Evolutionary conservation across 2,888 invertebrate species (phyloP), one percentile per base, ranked within the genome.

Genomic region (Caenorhabditis drosophilae): DNA sequence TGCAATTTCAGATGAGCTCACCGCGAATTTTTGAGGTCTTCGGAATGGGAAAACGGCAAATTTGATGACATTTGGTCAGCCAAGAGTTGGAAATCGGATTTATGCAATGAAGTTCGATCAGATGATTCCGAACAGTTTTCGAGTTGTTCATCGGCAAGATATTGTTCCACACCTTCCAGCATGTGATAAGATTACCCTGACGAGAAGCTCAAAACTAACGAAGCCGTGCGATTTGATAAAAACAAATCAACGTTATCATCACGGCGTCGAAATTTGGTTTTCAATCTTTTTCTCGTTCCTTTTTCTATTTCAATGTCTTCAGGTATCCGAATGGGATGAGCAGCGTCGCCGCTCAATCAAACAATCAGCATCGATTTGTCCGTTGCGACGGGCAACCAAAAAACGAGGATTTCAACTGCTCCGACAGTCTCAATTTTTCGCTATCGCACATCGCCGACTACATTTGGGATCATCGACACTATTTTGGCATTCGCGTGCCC

Each of bases 131-230:
- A 42, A 42, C 15, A 45, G 45, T 45, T 45, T 31, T 12, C 27
- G 45, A 16, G 20, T 45, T 45, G 45, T 45, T 2, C n/a, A 45
- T 31, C 27, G 45, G 2, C 18, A 16, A 11, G 45, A 45, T 18
- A n/a, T 45, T 25, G 45, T 45, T 27, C 45, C 45, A 45, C 45
- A 45, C 20, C 18, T 45, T 45, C 45, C 45, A n/a, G 12, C 27
- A 12, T 45, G 45, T n/a, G 18, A 16, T 11, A 45, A 45, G 23
- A 11, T 12, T n/a, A 16, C 11, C 2, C 12, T 31, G 2, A 31
- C 20, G 4, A 18, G 15, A 6, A 45, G 31, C n/a, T 4, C 9
- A 16, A 15, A 16, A 16, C 11, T 18, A 4, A 15, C 31, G 9
- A 45, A 31, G 18, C 31, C 31, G 16, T 45, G 45, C n/a, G 25